Percentiles rank a stretch among this genome's conserved stretches.
phyloP scores from a whole-genome alignment of 2,797 vertebrate species.

The Rhinichthys osculus region DNA sequence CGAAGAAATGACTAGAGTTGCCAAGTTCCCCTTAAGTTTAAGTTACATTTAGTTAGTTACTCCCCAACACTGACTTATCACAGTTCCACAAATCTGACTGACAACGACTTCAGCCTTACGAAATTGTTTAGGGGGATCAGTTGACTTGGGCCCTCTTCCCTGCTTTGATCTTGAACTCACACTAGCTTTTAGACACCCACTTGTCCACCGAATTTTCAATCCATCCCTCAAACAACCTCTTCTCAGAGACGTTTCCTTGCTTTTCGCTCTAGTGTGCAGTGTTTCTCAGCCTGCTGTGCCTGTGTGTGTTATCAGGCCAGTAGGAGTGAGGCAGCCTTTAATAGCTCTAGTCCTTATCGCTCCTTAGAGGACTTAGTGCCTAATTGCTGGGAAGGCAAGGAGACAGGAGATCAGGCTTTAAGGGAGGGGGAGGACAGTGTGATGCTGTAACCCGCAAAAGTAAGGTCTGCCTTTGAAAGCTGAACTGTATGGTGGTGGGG shows the following conservation, averaged over 20 bases:
- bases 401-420: slow-evolving; percentile 70
- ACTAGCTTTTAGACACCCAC: slow-evolving; percentile 17
- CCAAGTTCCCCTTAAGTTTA: background rate
- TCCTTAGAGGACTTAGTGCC: slow-evolving; percentile 81
- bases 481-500: slow-evolving; percentile 64
- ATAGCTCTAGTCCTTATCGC: slow-evolving; percentile 84
- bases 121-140: slow-evolving; percentile 33
- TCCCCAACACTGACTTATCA: background rate
- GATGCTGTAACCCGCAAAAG: slow-evolving; percentile 67
- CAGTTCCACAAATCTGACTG: background rate
- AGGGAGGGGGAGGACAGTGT: slow-evolving; percentile 71
- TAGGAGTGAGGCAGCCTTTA: slow-evolving; percentile 81
- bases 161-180: slow-evolving; percentile 28
- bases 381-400: slow-evolving; percentile 83
- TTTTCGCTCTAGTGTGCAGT: slow-evolving; percentile 65
- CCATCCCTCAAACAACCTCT: slow-evolving; percentile 55
- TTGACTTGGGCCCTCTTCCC: slow-evolving; percentile 8
- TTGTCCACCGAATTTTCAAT: slow-evolving; percentile 38
- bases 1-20: too few species aligned
- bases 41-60: background rate
- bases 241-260: slow-evolving; percentile 69
- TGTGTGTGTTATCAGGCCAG: slow-evolving; percentile 76
- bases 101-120: background rate
- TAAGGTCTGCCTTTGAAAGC: slow-evolving; percentile 77
- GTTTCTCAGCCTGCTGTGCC: slow-evolving; percentile 69